These are phyloP conservation scores for Protonemura montana DNA, from an alignment of 2,888 invertebrate genomes.

Conservation along the genomic window DNA sequence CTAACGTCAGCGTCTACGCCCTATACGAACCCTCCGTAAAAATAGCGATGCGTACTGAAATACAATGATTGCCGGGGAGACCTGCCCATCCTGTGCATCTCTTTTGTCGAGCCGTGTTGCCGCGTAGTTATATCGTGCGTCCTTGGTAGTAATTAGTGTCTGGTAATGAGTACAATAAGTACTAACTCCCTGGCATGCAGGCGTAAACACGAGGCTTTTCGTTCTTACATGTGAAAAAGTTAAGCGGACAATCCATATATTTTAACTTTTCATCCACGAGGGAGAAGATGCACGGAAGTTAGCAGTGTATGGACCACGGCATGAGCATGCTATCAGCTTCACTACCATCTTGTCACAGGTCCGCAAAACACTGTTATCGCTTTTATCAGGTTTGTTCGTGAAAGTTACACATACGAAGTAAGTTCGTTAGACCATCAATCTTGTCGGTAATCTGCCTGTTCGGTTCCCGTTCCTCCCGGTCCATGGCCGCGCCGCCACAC, in stretches of 20 bases:
- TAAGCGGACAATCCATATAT: not conserved
- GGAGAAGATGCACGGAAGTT: too few species aligned
- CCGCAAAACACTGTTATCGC: not conserved
- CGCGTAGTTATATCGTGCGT: not conserved
- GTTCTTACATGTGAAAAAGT: not conserved
- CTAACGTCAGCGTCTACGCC: not conserved
- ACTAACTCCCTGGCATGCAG: not conserved
- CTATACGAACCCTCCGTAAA: not conserved
- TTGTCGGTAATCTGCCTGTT: not conserved
- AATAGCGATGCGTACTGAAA: not conserved
- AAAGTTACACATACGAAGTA: not conserved
- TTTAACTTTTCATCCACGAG: not conserved
- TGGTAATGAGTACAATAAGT: not conserved
- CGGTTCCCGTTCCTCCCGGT: not conserved
- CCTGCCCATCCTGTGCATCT: not conserved
- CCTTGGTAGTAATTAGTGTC: not conserved
- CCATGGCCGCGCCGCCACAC: not conserved
- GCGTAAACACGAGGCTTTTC: not conserved
- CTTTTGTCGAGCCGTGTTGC: not conserved
- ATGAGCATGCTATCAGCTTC: not conserved
- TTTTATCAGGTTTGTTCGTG: not conserved
- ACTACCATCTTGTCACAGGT: not conserved
- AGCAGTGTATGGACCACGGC: too few species aligned
- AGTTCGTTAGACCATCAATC: not conserved
- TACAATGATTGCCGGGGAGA: not conserved